A percentile compares a stretch with the other conserved stretches of the same genome.
phyloP scores from a whole-genome alignment of 2,888 invertebrate species.

The Dasypolia templi region DNA sequence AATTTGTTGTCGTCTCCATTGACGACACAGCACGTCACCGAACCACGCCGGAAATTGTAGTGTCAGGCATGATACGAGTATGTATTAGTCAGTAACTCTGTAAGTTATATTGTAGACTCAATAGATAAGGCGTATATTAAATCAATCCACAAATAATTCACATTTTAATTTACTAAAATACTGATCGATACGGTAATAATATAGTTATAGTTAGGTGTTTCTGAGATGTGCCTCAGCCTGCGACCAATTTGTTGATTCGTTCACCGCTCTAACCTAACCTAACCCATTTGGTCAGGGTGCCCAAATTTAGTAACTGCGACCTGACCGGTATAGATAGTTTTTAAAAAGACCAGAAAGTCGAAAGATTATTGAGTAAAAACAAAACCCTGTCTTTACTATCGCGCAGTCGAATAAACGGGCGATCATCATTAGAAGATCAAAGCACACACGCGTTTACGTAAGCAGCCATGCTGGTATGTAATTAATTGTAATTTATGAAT shows the following conservation, averaged over 20 bases:
- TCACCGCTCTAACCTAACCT: not conserved
- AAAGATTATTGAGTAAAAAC: not conserved
- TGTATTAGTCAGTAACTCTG: not conserved
- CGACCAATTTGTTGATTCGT: not conserved
- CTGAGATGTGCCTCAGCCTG: not conserved
- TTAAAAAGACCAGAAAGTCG: not conserved
- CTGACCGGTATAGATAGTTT: not conserved
- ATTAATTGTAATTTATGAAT: conserved; percentile 37
- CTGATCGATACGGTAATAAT: not conserved
- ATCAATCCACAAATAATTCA: not conserved
- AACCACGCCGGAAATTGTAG: not conserved
- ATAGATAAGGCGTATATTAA: not conserved
- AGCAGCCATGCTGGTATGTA: not conserved
- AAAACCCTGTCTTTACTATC: not conserved
- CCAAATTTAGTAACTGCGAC: not conserved
- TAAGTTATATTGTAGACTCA: not conserved
- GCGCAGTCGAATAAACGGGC: not conserved
- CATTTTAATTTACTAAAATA: not conserved
- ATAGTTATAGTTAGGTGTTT: not conserved
- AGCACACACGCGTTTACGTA: not conserved
- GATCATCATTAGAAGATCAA: not conserved
- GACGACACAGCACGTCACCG: not conserved
- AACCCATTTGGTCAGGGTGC: not conserved
- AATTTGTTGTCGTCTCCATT: not conserved
- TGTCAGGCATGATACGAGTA: not conserved